These are phyloP conservation scores for Lathamus discolor DNA, from an alignment of 2,113 vertebrate genomes.

Conservation along the genomic window DNA sequence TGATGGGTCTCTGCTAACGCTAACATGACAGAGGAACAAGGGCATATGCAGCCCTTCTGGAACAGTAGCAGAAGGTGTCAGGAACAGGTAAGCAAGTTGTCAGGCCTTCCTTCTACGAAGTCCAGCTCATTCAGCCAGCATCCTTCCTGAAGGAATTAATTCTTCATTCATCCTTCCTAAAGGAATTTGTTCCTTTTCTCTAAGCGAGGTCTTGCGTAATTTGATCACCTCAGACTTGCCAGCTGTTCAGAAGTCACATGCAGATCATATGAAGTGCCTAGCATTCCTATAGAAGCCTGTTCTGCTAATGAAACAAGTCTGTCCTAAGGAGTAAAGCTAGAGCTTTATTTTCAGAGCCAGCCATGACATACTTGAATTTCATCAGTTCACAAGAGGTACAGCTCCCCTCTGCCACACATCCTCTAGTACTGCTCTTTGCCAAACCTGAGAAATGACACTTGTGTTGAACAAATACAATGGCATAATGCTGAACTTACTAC, in stretches of 20 bases:
- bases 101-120: background rate
- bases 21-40: background rate
- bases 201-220: background rate
- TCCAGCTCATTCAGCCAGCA: background rate
- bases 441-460: background rate
- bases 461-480: background rate
- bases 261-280: background rate
- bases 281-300: conserved; percentile 4
- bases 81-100: background rate
- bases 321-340: background rate
- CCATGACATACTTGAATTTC: background rate
- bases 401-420: background rate
- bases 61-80: background rate
- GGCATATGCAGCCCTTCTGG: background rate
- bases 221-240: background rate
- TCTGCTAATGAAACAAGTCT: background rate
- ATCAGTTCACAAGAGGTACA: background rate
- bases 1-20: background rate
- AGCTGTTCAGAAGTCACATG: conserved; percentile 27
- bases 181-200: background rate
- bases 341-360: conserved; percentile 1
- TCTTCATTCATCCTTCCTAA: background rate
- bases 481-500: background rate
- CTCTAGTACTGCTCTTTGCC: background rate
- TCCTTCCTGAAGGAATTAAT: background rate